Conservation (phyloP, 1,140 invertebrate species). For the Phymastichus coffea region DNA sequence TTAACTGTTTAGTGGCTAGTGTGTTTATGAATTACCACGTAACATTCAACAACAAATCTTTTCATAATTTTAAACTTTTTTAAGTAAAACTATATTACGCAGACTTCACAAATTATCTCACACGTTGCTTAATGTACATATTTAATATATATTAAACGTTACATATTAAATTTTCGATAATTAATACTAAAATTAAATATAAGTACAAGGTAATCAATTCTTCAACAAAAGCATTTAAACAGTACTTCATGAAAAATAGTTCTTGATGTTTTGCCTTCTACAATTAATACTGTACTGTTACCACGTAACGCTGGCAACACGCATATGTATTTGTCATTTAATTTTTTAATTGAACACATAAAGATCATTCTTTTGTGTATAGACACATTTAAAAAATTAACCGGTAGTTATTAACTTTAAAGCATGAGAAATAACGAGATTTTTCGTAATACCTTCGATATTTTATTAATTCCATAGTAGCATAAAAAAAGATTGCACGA, state of each 20-base stretch:
- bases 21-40: background rate
- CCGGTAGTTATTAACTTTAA: slow-evolving; percentile 7
- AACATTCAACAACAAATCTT: background rate
- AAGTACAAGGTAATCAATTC: slow-evolving; percentile 13
- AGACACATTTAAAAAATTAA: slow-evolving; percentile 4
- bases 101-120: slow-evolving; percentile 4
- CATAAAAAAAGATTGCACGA: slow-evolving; percentile 17
- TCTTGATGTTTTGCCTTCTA: background rate
- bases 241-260: slow-evolving; percentile 14
- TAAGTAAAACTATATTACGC: slow-evolving; percentile 15
- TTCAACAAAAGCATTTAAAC: slow-evolving; percentile 16
- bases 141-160: background rate
- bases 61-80: slow-evolving; percentile 5
- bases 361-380: slow-evolving; percentile 17
- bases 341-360: slow-evolving; percentile 22
- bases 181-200: slow-evolving; percentile 16
- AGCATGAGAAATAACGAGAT: background rate
- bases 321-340: background rate
- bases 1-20: background rate
- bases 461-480: background rate
- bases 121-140: slow-evolving; percentile 6
- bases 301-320: background rate
- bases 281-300: slow-evolving; percentile 25
- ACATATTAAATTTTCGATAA: no score
- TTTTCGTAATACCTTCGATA: background rate